phyloP scores from a whole-genome alignment of 23 tunicate species.

The Botrylloides violaceus region DNA sequence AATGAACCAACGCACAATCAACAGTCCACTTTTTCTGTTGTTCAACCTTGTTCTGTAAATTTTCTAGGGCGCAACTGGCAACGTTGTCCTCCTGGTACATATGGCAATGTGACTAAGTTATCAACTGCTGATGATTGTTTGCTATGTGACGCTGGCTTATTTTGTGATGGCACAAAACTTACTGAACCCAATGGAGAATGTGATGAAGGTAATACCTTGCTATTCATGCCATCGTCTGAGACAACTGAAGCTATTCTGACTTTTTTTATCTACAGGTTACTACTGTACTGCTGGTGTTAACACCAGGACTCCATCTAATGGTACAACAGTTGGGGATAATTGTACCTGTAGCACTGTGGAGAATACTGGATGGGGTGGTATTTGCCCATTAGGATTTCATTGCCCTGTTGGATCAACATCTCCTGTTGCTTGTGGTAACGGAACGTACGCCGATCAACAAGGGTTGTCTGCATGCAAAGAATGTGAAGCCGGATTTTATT shows the following conservation, averaged over 20 bases:
- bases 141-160: slow-evolving; percentile 59
- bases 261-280: slow-evolving; percentile 38
- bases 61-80: slow-evolving; percentile 34
- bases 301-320: slow-evolving; percentile 62
- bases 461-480: slow-evolving; percentile 36
- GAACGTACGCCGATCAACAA: slow-evolving; percentile 42
- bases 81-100: slow-evolving; percentile 93
- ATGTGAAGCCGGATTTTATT: slow-evolving; percentile 61
- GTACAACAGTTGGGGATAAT: slow-evolving; percentile 43
- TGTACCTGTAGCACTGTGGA: slow-evolving; percentile 59
- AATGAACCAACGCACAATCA: background rate
- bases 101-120: slow-evolving; percentile 41
- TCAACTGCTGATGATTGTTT: slow-evolving; percentile 36
- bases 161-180: slow-evolving; percentile 65
- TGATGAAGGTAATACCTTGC: slow-evolving; percentile 38
- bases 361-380: slow-evolving; percentile 72
- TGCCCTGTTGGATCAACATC: slow-evolving; percentile 47
- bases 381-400: slow-evolving; percentile 71
- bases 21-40: background rate
- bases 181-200: slow-evolving; percentile 35
- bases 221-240: background rate
- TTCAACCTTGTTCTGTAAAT: background rate
- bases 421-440: slow-evolving; percentile 45
- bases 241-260: no score
- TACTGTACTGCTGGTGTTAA: slow-evolving; percentile 85